These are phyloP conservation scores for Xestobium rufovillosum DNA, from an alignment of 2,888 invertebrate species.

Conservation along the genomic window DNA sequence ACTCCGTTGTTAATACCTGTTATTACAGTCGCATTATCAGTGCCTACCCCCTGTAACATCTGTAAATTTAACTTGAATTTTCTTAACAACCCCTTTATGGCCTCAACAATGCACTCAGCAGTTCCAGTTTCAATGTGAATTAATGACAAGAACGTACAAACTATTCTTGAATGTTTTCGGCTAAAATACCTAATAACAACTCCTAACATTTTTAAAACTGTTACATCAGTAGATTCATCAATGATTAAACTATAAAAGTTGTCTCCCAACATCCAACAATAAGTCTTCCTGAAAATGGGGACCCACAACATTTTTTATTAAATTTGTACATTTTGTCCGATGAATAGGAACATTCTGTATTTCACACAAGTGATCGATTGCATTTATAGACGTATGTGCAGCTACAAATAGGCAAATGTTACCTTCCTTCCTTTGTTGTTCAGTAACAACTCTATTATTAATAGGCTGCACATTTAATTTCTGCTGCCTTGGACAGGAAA, in stretches of 20 bases:
- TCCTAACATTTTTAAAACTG: constrained; percentile 21
- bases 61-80: constrained; percentile 3
- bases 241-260: constrained; percentile 23
- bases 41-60: constrained; percentile 28
- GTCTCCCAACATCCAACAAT: constrained; percentile 22
- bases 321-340: constrained; percentile 24
- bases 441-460: too few species aligned
- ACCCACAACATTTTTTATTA: constrained; percentile 22
- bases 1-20: constrained; percentile 35
- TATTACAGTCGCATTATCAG: constrained; percentile 37
- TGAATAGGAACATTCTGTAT: too few species aligned
- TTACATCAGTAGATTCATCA: constrained; percentile 29
- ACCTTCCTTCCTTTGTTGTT: too few species aligned
- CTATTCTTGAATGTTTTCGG: constrained; percentile 14
- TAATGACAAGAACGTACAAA: constrained; percentile 19
- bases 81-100: constrained; percentile 8
- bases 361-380: constrained; percentile 16
- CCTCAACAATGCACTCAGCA: constrained; percentile 18
- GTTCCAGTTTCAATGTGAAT: constrained; percentile 15
- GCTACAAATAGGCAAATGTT: constrained; percentile 14
- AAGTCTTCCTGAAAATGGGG: constrained; percentile 20
- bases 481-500: too few species aligned
- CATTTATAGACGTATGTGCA: constrained; percentile 10
- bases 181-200: constrained; percentile 21
- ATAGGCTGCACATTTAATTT: too few species aligned